phyloP scores from a whole-genome alignment of 2,888 invertebrate genomes.

The Tinea semifulvella region DNA sequence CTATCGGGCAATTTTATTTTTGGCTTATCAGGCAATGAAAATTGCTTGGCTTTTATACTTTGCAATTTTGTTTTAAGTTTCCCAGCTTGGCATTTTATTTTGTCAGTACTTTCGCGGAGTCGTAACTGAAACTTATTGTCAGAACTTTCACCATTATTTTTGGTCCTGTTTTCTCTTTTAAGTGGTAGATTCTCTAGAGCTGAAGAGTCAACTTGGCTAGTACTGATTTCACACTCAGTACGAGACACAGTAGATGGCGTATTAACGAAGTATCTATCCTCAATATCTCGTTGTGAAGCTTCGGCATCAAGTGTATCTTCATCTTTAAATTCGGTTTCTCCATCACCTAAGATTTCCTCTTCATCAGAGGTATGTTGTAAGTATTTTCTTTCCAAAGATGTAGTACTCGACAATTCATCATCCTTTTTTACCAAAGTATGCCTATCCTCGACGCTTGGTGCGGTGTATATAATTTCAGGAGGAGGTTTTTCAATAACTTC shows the following conservation, averaged over 20 bases:
- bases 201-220: conserved; percentile 74
- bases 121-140: conserved; percentile 71
- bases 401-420: conserved; percentile 60
- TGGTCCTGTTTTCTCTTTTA: conserved; percentile 64
- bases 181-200: conserved; percentile 71
- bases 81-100: conserved; percentile 74
- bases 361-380: conserved; percentile 61
- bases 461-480: conserved; percentile 46
- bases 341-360: conserved; percentile 41
- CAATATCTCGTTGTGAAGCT: conserved; percentile 69
- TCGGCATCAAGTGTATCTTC: conserved; percentile 49
- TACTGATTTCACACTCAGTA: conserved; percentile 71
- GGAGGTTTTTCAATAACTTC: conserved; percentile 84
- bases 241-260: conserved; percentile 68
- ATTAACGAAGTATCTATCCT: conserved; percentile 69
- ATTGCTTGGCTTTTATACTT: conserved; percentile 66
- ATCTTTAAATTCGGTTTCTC: conserved; percentile 27
- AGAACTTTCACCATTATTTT: conserved; percentile 52
- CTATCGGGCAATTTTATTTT: conserved; percentile 68
- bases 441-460: conserved; percentile 45
- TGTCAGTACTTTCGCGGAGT: conserved; percentile 74
- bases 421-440: conserved; percentile 44
- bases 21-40: conserved; percentile 62
- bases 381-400: conserved; percentile 55
- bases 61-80: conserved; percentile 75